phyloP scores from a whole-genome alignment of 2,113 vertebrate species.

The Cavia aperea region DNA sequence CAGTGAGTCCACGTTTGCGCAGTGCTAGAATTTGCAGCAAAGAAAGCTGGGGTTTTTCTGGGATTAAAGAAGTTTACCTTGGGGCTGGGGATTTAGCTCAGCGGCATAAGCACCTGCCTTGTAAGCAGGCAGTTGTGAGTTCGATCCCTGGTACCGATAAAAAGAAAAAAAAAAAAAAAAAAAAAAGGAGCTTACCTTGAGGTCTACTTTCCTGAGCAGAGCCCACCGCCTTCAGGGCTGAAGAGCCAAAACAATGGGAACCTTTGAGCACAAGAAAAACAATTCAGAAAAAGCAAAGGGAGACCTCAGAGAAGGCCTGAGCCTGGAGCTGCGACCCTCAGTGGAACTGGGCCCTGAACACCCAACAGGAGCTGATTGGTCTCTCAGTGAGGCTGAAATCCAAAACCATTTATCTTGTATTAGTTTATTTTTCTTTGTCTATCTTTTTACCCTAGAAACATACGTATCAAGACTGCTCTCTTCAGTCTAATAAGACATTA shows the following conservation, averaged over 20 bases:
- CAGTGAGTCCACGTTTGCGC: background rate
- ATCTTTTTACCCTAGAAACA: background rate
- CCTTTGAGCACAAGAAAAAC: background rate
- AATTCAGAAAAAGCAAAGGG: background rate
- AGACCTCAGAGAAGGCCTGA: background rate
- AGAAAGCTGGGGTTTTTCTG: background rate
- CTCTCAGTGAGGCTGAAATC: background rate
- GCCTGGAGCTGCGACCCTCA: background rate
- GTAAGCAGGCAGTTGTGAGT: too few relatives aligned
- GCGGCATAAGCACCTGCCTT: too few relatives aligned
- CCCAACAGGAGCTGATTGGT: background rate
- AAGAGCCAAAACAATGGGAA: background rate
- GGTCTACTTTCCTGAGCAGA: background rate
- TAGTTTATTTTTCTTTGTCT: background rate
- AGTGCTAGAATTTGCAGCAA: background rate
- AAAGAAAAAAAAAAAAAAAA: too few relatives aligned
- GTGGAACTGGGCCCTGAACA: background rate
- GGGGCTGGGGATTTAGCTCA: too few relatives aligned
- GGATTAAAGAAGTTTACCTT: background rate
- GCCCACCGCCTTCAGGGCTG: background rate
- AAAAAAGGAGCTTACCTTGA: background rate
- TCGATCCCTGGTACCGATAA: too few relatives aligned
- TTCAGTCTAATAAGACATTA: background rate
- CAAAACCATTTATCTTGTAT: background rate
- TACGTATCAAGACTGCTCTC: background rate